phyloP scores from a whole-genome alignment of 2,797 vertebrate species.

The Neosalanx taihuensis region DNA sequence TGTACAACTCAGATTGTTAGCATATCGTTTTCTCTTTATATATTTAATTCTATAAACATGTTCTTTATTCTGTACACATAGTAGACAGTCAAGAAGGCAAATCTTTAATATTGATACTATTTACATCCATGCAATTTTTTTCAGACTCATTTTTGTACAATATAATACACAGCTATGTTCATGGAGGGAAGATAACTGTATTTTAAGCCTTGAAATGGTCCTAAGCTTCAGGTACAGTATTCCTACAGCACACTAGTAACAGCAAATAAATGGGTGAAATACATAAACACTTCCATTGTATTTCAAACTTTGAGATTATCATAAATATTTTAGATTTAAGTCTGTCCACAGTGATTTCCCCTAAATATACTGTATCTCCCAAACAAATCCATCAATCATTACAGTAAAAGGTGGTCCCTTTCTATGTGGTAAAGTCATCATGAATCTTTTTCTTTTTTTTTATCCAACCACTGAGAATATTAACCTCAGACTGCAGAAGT shows the following conservation, averaged over 20 bases:
- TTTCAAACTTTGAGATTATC: neutral
- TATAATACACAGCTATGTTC: conserved; percentile 50
- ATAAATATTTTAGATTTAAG: conserved; percentile 15
- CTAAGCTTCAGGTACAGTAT: neutral
- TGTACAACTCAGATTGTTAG: conserved; percentile 42
- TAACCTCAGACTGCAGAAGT: neutral
- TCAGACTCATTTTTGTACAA: conserved; percentile 51
- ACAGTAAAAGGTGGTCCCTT: neutral
- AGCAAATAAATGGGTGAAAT: neutral
- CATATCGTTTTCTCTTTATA: conserved; percentile 40
- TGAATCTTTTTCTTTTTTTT: neutral
- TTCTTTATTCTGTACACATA: conserved; percentile 58
- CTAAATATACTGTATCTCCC: neutral
- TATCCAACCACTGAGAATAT: neutral
- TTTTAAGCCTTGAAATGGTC: neutral
- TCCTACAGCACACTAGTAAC: too few relatives aligned
- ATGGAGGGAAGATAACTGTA: conserved; percentile 27
- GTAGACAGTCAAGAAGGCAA: conserved; percentile 72
- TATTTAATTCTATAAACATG: conserved; percentile 66
- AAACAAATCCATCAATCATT: neutral
- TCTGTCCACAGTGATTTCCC: neutral
- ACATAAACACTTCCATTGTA: neutral
- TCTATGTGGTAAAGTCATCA: neutral
- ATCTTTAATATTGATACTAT: conserved; percentile 59
- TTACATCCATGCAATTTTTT: conserved; percentile 80